Evolutionary conservation across 2,113 vertebrate species (phyloP), one percentile per base, ranked within the genome.

Genomic region (Muscicapa adusta): DNA sequence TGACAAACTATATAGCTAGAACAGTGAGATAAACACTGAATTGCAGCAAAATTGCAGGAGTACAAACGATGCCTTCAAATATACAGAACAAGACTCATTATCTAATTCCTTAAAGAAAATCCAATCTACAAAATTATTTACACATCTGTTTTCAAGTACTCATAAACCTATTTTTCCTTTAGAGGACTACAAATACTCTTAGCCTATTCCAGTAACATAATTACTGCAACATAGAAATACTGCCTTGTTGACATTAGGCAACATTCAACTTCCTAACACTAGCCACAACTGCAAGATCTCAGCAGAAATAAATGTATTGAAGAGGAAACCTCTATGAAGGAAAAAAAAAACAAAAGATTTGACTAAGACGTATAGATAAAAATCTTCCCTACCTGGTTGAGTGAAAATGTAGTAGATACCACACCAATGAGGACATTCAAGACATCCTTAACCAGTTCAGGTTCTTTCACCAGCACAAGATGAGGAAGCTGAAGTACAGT

Each of bases 381-480:
- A 87, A 68, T 60, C n/a, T 6, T 42, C 48, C 90, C 77, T 89
- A 98, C 98, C 98, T 98, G 98, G 96, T 98, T 99, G 54, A 99
- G 98, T 28, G 98, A 98, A 83, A 99, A 99, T 0, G 99, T 99
- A 45, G 97, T 92, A 4, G 99, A 99, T 4, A 98, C 98, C 61
- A 99, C 99, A 33, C 99, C 99, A 19, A 99, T 99, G 65, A 99
- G 98, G 68, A 99, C 98, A 6, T 99, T 99, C 25, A 99, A 98
- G 22, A 98, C 98, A 65, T 99, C 99, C 36, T 98, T 98, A 38
- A 99, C 99, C 71, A 99, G 98, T 81, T 99, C 99, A 4, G 95
- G 81, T 95, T 99, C 98, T 45, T 96, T 98, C 97, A 99, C 97
- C 60, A 98, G 96, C 62, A 98, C 96, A 18, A 98, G 98, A 2